Evolutionary conservation across 2,113 vertebrate species (phyloP).

Genomic region (Heterocephalus glaber): DNA sequence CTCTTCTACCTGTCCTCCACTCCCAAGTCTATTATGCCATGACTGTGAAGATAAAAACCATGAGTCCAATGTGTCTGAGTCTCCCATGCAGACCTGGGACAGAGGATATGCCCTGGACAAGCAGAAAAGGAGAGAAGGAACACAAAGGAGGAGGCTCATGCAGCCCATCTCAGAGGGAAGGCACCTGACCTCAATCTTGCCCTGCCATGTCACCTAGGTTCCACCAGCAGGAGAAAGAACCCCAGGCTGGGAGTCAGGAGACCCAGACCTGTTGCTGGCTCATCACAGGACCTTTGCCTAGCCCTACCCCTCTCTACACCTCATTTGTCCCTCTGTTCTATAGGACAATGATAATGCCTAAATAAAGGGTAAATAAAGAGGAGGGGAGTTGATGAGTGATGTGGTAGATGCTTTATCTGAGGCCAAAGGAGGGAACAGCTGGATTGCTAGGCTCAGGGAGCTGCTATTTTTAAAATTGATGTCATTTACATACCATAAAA

Average conservation of each 20-base stretch:
- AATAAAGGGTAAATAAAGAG: neutral
- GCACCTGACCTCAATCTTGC: neutral
- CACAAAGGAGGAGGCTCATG: neutral
- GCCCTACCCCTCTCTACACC: no score
- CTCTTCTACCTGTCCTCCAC: neutral
- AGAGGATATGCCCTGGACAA: neutral
- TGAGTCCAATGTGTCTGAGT: neutral
- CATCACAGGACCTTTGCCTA: neutral
- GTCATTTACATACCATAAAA: neutral
- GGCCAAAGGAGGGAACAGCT: neutral
- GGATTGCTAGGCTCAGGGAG: neutral
- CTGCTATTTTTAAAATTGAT: neutral
- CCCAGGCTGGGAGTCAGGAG: neutral
- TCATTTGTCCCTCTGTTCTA: neutral
- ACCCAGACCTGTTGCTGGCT: neutral
- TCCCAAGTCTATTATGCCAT: neutral
- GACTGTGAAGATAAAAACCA: neutral
- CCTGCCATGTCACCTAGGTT: neutral
- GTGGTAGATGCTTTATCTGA: neutral
- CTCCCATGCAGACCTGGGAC: neutral
- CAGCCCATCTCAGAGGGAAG: neutral
- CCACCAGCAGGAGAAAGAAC: neutral
- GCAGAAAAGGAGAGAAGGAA: neutral
- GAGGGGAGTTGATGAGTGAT: neutral
- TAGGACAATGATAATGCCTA: neutral